phyloP scores from a whole-genome alignment of 2,888 invertebrate species.

The Brenthis hecate region DNA sequence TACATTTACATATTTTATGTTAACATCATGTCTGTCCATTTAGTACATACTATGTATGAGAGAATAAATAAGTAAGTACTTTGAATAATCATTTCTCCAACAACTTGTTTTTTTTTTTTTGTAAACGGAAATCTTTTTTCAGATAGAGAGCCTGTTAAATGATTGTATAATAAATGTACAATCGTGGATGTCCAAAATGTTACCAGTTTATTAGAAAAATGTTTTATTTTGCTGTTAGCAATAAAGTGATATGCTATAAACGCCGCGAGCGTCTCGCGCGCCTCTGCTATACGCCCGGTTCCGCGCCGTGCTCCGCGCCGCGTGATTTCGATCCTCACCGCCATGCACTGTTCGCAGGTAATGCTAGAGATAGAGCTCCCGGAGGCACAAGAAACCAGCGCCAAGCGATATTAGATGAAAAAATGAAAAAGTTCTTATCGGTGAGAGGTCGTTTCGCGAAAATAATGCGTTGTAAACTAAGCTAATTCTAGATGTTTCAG shows the following conservation, averaged over 20 bases:
- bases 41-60: conserved; percentile 47
- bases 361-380: conserved; percentile 83
- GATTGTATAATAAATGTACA: conserved; percentile 3
- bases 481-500: conserved; percentile 73
- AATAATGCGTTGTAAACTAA: conserved; percentile 69
- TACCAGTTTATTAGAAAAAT: conserved; percentile 9
- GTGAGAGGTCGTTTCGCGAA: conserved; percentile 84
- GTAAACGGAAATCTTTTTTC: conserved; percentile 49
- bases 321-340: conserved; percentile 61
- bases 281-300: conserved; percentile 68
- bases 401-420: conserved; percentile 94
- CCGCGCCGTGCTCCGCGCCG: conserved; percentile 45
- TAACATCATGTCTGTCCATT: conserved; percentile 65
- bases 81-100: conserved; percentile 24
- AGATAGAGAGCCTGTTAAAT: conserved; percentile 48
- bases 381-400: conserved; percentile 88
- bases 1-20: conserved; percentile 49
- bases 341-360: conserved; percentile 80
- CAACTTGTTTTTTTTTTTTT: conserved; percentile 17
- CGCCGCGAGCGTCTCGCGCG: conserved; percentile 58
- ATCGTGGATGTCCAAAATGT: conserved; percentile 2
- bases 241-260: conserved; percentile 19
- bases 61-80: conserved; percentile 40
- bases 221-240: neutral
- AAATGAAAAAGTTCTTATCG: conserved; percentile 97